These are phyloP conservation scores for Rostratula benghalensis DNA, from an alignment of 2,113 vertebrate genomes.

Conservation along the genomic window DNA sequence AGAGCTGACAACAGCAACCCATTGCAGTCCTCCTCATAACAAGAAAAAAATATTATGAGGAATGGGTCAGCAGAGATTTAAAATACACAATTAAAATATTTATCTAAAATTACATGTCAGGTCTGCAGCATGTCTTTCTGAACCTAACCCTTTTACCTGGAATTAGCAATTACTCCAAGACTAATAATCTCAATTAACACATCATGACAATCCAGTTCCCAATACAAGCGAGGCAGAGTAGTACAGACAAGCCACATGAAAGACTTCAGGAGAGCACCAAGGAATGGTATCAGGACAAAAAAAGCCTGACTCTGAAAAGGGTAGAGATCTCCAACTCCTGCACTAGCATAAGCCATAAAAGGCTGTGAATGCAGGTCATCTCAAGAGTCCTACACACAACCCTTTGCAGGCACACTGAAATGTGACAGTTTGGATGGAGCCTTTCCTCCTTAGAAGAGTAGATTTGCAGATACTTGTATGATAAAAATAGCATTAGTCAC, in stretches of 20 bases:
- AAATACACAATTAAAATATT: slow-evolving; percentile 19
- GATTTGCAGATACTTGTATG: neutral
- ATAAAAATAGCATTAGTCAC: neutral
- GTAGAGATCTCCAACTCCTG: neutral
- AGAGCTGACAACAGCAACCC: neutral
- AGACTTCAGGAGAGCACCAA: neutral
- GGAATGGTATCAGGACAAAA: neutral
- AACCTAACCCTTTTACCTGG: neutral
- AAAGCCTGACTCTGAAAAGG: neutral
- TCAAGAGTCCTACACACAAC: neutral
- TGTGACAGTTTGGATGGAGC: neutral
- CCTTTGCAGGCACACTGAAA: neutral
- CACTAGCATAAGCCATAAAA: neutral
- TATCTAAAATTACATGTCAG: slow-evolving; percentile 15
- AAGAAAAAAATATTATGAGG: neutral
- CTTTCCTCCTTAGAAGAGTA: neutral
- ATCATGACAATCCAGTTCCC: neutral
- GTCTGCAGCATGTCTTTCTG: neutral
- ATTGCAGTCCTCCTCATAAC: neutral
- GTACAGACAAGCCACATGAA: neutral
- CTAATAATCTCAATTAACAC: neutral
- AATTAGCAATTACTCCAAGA: slow-evolving; percentile 12
- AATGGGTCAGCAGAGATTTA: neutral
- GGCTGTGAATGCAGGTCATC: neutral
- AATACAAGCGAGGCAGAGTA: neutral